Evolutionary conservation across 2,113 vertebrate species (phyloP), one percentile per base, ranked within the genome.

Genomic region (Rhinoptilus africanus): DNA sequence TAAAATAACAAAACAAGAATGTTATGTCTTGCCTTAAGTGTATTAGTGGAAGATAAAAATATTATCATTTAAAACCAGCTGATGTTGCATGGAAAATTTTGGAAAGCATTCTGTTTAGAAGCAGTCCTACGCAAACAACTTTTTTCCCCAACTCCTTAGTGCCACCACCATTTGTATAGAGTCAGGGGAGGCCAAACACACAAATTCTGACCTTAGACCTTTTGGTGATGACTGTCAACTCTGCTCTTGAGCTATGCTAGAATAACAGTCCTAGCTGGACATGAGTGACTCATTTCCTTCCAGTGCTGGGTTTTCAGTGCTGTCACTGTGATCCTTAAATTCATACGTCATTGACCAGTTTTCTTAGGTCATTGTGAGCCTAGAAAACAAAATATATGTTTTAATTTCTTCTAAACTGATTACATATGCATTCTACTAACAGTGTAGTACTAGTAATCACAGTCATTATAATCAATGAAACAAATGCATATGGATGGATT

Each of bases 1-100:
- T 85, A 92, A 96, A 96, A 88, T 72, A 94, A 87, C 80, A 85
- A 39, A 85, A 89, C 24, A 87, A 92, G 84, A 95, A 92, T 95
- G 95, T 91, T 96, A 82, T 91, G 80, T 92, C 86, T 95, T 87
- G 64, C n/a, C 24, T 76, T 95, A 88, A 91, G 91, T 82, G 77
- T 77, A 89, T 94, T 95, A 95, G 91, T 72, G 66, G 77, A 78
- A 96, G 85, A 95, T 85, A 92, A 94, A 97, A 95, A 93, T 92
- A 91, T 95, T 96, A 82, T 82, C 80, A 47, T 73, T 79, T 32
- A 69, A 81, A 95, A 87, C 45, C 45, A 79, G 86, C 91, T 95
- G 92, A 93, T 91, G 48, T 20, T 66, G 57, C 63, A 73, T 62
- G 80, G 66, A 91, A 91, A 94, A 86, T 75, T 74, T 95, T 81